Percentiles rank a stretch among this genome's conserved stretches.
phyloP scores from a whole-genome alignment of 2,888 invertebrate genomes.

The Ceramica pisi region DNA sequence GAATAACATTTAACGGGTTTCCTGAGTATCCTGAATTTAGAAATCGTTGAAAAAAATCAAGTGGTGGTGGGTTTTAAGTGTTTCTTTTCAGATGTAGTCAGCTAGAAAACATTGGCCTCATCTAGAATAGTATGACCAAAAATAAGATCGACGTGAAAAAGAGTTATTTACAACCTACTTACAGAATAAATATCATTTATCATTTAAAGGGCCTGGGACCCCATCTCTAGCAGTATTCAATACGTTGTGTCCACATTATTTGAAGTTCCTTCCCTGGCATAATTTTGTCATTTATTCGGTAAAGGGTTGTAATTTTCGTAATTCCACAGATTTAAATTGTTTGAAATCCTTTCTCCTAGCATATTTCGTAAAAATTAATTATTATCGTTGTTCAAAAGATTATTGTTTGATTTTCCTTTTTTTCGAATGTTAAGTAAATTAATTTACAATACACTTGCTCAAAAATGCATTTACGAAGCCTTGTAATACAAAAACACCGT shows the following conservation, averaged over 20 bases:
- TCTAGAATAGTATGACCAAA: too few relatives aligned
- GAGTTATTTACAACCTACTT: too few relatives aligned
- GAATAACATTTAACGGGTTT: neutral
- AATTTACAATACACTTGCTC: too few relatives aligned
- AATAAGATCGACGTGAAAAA: too few relatives aligned
- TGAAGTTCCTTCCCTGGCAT: neutral
- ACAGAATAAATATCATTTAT: too few relatives aligned
- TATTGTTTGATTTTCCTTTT: neutral
- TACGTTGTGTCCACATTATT: neutral
- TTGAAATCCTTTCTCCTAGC: neutral
- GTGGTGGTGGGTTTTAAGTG: too few relatives aligned
- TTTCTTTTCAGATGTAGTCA: too few relatives aligned
- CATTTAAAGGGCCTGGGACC: neutral
- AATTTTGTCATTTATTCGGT: neutral
- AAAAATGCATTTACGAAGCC: too few relatives aligned
- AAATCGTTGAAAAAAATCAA: neutral
- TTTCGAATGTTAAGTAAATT: constrained; percentile 5
- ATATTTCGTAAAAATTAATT: neutral
- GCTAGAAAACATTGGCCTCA: too few relatives aligned
- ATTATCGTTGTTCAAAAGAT: constrained; percentile 1
- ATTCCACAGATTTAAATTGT: neutral
- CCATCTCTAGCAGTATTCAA: neutral
- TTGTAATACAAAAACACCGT: too few relatives aligned
- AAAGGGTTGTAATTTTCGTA: neutral
- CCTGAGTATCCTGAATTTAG: neutral